Conservation (phyloP, 1,140 invertebrate genomes). For the Drosophila ananassae region DNA sequence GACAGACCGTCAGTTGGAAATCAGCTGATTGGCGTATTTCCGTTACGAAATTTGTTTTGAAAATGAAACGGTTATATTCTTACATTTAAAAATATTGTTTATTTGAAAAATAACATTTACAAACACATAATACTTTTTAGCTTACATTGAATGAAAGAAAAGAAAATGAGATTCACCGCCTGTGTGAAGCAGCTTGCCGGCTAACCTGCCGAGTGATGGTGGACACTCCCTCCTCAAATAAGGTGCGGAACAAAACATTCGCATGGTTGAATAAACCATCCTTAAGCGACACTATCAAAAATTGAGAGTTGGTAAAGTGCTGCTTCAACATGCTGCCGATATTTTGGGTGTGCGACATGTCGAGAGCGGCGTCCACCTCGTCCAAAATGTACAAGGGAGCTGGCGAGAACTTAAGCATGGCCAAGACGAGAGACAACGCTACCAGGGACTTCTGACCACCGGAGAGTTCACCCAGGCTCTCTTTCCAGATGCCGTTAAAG, state of each 20-base stretch:
- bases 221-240: slow-evolving; percentile 98
- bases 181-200: slow-evolving; percentile 16
- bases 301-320: slow-evolving; percentile 98
- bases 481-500: slow-evolving; percentile 98
- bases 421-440: slow-evolving; percentile 97
- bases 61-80: not conserved
- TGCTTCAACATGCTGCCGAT: slow-evolving; percentile 97
- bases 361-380: slow-evolving; percentile 99
- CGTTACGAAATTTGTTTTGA: slow-evolving; percentile 14
- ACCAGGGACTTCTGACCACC: slow-evolving; percentile 98
- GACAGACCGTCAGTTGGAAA: slow-evolving; percentile 62
- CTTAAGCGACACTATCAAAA: slow-evolving; percentile 99
- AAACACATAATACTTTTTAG: not conserved
- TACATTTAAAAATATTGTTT: not conserved
- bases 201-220: slow-evolving; percentile 90
- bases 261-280: slow-evolving; percentile 99
- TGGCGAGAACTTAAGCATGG: slow-evolving; percentile 98
- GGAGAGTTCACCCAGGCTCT: slow-evolving; percentile 96
- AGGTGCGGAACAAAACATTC: slow-evolving; percentile 98
- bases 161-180: slow-evolving; percentile 34
- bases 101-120: not conserved
- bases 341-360: slow-evolving; percentile 99
- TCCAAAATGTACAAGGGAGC: slow-evolving; percentile 99
- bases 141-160: not conserved
- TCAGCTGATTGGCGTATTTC: slow-evolving; percentile 23